Evolutionary conservation across 2,113 vertebrate genomes (phyloP), one percentile per base, ranked within the genome.

Genomic region (Psophia crepitans): DNA sequence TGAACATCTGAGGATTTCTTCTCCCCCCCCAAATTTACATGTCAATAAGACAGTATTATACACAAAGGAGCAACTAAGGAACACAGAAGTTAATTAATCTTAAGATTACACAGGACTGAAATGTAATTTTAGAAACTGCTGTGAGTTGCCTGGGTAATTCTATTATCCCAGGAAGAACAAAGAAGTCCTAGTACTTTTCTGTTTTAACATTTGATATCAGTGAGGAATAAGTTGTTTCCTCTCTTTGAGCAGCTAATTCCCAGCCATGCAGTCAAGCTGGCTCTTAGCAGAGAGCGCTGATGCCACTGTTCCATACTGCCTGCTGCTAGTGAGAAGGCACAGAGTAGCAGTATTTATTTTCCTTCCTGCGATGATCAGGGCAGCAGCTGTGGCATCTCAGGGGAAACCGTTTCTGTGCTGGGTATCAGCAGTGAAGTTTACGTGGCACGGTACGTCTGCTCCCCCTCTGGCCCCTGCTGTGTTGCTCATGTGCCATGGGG

Each of bases 21-120:
- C 20, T n/a, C 9, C 24, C 41, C 27, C 54, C 37, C 9, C 11
- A 43, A 65, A 88, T 93, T 92, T 90, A 90, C 93, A 74, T 93
- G 89, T 77, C 83, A 95, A 84, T 94, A 95, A 94, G 93, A 33
- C 27, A 70, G 54, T 74, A 79, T 82, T 91, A 90, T 88, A 90
- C 90, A 88, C 90, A 79, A 61, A 87, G 61, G 82, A 81, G 76
- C 64, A 94, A 78, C 58, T 56, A 86, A 87, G 57, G 87, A 86
- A 93, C 78, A 81, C 41, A 76, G 65, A 92, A 93, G 54, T 97
- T 93, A 95, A 93, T 96, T 92, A 95, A 94, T 94, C 64, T 90
- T 87, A 84, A 89, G 64, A 96, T 95, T 92, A 92, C 60, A 60
- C 32, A 71, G 33, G 35, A 54, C 64, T 41, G 32, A 84, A 93